phyloP scores from a whole-genome alignment of 2,113 vertebrate species.

The Engystomops pustulosus region DNA sequence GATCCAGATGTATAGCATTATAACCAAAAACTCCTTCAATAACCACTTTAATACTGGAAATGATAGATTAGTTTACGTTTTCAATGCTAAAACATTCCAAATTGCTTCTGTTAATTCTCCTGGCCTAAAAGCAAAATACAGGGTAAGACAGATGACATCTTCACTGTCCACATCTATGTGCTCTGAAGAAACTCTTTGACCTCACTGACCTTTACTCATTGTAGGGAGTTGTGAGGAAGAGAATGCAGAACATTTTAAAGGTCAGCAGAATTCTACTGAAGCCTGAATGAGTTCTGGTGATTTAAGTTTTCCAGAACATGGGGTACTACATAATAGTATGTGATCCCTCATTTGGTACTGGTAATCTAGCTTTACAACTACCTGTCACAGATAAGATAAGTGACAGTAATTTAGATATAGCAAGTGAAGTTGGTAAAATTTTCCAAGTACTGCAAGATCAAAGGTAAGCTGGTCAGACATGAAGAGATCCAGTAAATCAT shows the following conservation, averaged over 20 bases:
- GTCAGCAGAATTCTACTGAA: background rate
- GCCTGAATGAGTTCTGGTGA: background rate
- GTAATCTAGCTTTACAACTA: background rate
- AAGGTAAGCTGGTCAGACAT: background rate
- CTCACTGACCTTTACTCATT: background rate
- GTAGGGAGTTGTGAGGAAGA: background rate
- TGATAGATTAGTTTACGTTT: too few relatives aligned
- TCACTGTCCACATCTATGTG: background rate
- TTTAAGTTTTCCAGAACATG: background rate
- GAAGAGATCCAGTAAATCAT: slow-evolving; percentile 13
- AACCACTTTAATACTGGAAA: too few relatives aligned
- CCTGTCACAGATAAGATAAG: background rate
- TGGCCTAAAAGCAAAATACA: background rate
- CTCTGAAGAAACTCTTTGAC: background rate
- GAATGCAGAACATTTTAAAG: background rate
- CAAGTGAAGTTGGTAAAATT: background rate
- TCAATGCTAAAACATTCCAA: too few relatives aligned
- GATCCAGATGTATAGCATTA: too few relatives aligned
- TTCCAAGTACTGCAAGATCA: slow-evolving; percentile 1
- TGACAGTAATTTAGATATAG: background rate
- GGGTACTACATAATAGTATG: background rate
- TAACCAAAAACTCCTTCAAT: too few relatives aligned
- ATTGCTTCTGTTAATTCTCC: too few relatives aligned
- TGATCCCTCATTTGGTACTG: background rate
- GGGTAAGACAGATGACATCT: background rate